Percentiles rank a stretch among this genome's conserved stretches.
These are phyloP conservation scores for Lates calcarifer DNA, from an alignment of 2,113 vertebrate genomes.

Conservation along the genomic window DNA sequence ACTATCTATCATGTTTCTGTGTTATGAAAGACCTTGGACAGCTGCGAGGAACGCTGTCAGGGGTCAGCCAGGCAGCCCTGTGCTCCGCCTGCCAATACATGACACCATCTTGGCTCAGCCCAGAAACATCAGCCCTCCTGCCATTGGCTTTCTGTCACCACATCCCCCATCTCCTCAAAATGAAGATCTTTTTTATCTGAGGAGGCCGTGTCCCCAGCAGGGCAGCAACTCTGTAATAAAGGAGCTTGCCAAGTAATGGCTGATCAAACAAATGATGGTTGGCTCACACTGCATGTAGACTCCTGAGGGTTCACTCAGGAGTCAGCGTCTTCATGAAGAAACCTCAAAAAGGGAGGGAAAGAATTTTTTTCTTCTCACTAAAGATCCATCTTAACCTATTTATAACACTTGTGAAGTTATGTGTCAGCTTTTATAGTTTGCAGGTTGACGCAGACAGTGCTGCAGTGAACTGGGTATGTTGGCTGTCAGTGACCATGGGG, in stretches of 20 bases:
- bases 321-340: constrained; percentile 24
- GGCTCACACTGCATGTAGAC: constrained; percentile 36
- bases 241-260: constrained; percentile 46
- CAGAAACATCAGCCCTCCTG: constrained; percentile 42
- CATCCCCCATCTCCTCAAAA: constrained; percentile 22
- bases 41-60: constrained; percentile 39
- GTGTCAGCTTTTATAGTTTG: background rate
- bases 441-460: background rate
- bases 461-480: constrained; percentile 4
- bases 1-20: constrained; percentile 44
- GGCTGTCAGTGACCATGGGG: constrained; percentile 1
- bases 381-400: constrained; percentile 12
- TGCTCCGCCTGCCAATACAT: constrained; percentile 58
- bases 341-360: background rate
- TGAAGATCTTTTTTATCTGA: constrained; percentile 39
- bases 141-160: constrained; percentile 35
- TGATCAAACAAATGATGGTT: constrained; percentile 48
- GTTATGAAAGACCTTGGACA: constrained; percentile 49
- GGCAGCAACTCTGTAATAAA: constrained; percentile 37
- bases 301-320: constrained; percentile 55
- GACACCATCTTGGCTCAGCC: constrained; percentile 69
- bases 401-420: constrained; percentile 4
- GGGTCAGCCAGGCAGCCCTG: constrained; percentile 55
- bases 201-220: constrained; percentile 42
- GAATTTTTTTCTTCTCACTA: background rate